Evolutionary conservation across 2,888 invertebrate genomes (phyloP).

Genomic region (Hemistola chrysoprasaria): DNA sequence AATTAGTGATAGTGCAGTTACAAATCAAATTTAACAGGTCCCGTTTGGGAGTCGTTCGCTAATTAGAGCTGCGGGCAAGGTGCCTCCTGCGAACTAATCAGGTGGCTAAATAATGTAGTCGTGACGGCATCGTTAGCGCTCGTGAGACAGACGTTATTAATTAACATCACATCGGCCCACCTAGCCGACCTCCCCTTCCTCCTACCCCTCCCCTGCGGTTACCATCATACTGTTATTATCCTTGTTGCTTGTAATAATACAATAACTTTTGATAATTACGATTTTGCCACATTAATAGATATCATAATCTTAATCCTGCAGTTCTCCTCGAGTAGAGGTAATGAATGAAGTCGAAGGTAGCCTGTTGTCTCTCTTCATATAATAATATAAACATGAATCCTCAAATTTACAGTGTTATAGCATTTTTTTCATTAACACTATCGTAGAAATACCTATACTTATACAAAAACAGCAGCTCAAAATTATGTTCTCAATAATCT

Average conservation of each 20-base stretch:
- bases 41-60: conserved; percentile 59
- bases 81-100: conserved; percentile 74
- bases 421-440: no score
- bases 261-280: conserved; percentile 13
- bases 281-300: conserved; percentile 8
- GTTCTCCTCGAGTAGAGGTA: conserved; percentile 11
- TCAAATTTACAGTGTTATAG: no score
- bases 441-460: no score
- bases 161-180: conserved; percentile 70
- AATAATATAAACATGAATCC: no score
- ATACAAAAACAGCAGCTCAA: no score
- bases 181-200: conserved; percentile 29
- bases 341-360: no score
- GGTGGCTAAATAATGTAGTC: conserved; percentile 80
- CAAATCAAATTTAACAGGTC: conserved; percentile 71
- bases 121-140: conserved; percentile 77
- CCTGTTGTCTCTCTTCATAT: no score
- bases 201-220: conserved; percentile 29
- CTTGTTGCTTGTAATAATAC: conserved; percentile 19
- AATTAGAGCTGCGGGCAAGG: conserved; percentile 73
- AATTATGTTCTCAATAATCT: no score
- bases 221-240: conserved; percentile 17
- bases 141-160: conserved; percentile 80
- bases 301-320: conserved; percentile 14
- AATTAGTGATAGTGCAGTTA: conserved; percentile 75